Base-by-base conservation (phyloP, 2,888 invertebrate genomes). In the Acheta domesticus region DNA sequence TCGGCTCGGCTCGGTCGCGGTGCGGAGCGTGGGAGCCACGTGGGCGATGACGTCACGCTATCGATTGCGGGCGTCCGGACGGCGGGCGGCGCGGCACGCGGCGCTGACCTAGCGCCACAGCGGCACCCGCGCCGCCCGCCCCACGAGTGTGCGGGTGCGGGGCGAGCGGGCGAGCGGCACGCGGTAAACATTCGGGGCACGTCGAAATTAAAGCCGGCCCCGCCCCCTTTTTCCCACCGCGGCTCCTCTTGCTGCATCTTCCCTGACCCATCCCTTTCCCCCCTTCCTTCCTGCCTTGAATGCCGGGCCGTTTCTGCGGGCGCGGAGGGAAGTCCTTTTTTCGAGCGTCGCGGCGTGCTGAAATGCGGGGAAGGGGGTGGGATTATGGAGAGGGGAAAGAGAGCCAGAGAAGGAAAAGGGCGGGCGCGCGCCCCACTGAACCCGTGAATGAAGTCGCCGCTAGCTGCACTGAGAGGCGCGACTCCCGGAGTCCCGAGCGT, bases 111-210 rank as follows among this genome's bases (percentile, higher is more conserved):
- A 62, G 62, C 62, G 62, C 62, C 62, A 62, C 62, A 14, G 16
- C 16, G 62, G 62, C 16, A 62, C 62, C 16, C 16, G 62, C 62
- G 12, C 62, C 62, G 62, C 62, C 62, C 12, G 14, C 16, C 62
- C 62, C 1, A n/a, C n/a, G 36, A 36, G 36, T 36, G 36, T 8
- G 36, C 36, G 36, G 36, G 36, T 11, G 16, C 62, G n/a, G 16
- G 16, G 62, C 62, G 16, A n/a, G 16, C 62, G 4, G 4, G 14
- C 62, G 2, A 16, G 14, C 62, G 62, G 62, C 62, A 62, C n/a
- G 62, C n/a, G 16, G 62, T 62, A 62, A 62, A 62, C 62, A 62
- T 62, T 62, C 62, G 62, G 62, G n/a, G 62, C 62, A 62, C 62
- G 62, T 62, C 62, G 62, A 62, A 62, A 62, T 62, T 62, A 62